These are phyloP conservation scores for Mobula hypostoma DNA, from an alignment of 2,113 vertebrate species.

Conservation along the genomic window DNA sequence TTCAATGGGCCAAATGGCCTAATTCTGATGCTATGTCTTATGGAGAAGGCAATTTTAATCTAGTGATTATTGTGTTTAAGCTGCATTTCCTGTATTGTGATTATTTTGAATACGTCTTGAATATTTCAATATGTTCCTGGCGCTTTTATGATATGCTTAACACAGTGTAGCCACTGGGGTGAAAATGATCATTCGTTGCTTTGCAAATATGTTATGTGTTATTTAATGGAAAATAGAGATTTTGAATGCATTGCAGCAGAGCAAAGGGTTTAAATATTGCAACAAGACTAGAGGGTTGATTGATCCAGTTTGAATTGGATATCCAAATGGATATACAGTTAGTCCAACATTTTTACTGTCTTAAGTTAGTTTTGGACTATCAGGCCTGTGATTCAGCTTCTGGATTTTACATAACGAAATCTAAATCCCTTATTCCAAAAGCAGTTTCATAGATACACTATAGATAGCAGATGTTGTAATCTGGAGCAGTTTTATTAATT, in stretches of 20 bases:
- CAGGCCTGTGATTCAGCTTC: background rate
- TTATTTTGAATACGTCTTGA: background rate
- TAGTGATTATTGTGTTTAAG: background rate
- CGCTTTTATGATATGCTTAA: background rate
- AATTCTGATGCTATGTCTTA: no score
- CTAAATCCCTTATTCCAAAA: background rate
- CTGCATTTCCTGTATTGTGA: background rate
- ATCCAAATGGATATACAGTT: background rate
- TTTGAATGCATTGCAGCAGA: background rate
- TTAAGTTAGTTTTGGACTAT: background rate
- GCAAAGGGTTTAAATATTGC: background rate
- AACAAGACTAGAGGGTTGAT: background rate
- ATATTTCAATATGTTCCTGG: background rate
- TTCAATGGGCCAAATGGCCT: no score
- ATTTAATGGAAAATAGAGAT: constrained; percentile 11
- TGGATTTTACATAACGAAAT: background rate
- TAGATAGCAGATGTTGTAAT: no score
- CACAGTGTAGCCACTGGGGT: background rate
- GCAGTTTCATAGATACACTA: background rate
- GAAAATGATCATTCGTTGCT: background rate
- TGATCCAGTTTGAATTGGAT: background rate
- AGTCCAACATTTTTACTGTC: background rate
- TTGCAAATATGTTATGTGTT: background rate
- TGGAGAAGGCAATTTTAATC: background rate
- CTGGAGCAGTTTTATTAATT: background rate